Evolutionary conservation across 2,888 invertebrate genomes (phyloP), one percentile per base, ranked within the genome.

Genomic region (Amiota minor): DNA sequence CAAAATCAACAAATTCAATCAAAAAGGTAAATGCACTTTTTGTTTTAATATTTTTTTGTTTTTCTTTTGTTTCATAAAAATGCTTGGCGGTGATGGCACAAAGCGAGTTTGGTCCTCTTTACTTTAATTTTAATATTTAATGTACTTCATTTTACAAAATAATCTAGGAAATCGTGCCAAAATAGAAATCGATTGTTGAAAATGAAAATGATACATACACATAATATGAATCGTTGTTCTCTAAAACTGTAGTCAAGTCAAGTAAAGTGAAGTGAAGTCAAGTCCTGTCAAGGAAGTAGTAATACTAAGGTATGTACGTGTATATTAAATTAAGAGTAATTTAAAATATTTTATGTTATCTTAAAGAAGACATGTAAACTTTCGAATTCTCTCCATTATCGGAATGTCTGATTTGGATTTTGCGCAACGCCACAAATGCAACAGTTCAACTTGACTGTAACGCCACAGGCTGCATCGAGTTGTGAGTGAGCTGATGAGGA

Each of bases 261-360:
- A 35, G 35, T 6, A 3, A 35, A 23, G 23, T 23, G 1, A 23
- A 23, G 23, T 23, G 23, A 23, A 23, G 23, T 2, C 2, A 23
- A 3, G 23, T 23, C 3, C 1, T 23, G 23, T 35, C 35, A 35
- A 35, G 35, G 35, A 35, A 35, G 35, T 35, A 35, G 35, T 2
- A 35, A 35, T 35, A 35, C 35, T 35, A 6, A 35, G 6, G 2
- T 35, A 35, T 35, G 6, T 35, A 35, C 35, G 35, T 35, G 35
- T 35, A 35, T 78, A 85, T 85, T 85, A 84, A 78, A 83, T 81
- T 86, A 81, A 80, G 77, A 72, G 76, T 83, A 80, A 77, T 80
- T 84, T n/a, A 53, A 53, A 53, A n/a, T 53, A 53, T 77, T 78
- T 4, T 35, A 81, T 80, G 76, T 81, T 80, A 81, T 81, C 62